Base-by-base conservation (phyloP, 2,888 invertebrate genomes). In the Augochlorella aurata region DNA sequence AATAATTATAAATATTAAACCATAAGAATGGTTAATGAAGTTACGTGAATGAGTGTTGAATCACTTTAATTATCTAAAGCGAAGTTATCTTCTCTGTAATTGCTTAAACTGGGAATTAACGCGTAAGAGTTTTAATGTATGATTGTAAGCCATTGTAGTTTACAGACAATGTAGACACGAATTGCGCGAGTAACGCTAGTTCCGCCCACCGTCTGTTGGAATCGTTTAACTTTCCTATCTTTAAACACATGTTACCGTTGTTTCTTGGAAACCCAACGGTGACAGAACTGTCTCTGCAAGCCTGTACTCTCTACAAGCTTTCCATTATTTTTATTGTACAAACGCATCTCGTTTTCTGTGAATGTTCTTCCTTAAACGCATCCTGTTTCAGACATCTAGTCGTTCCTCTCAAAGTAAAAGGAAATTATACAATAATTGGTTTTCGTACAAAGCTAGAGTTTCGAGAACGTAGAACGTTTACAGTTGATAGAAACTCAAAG, bases 151-250 rank as follows among this genome's bases (percentile, higher is more conserved):
- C 14, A 50, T 58, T 71, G 24, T 45, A 71, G 70, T 24, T 71
- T 58, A 21, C 5, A 24, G 24, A 45, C 71, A 54, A 47, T 18
- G 61, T n/a, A 47, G 61, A 54, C 45, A 44, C 18, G 29, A 54
- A 72, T 21, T 54, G 24, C 18, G 7, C n/a, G 71, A 61, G 18
- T 45, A 45, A 71, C 10, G 18, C 45, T 24, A 61, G 71, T 61
- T 45, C 38, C 24, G 38, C 24, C 21, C 54, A 71, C 16, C 45
- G 44, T 45, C 58, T 29, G 21, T 21, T 70, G 54, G n/a, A 45
- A 24, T 54, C 21, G 50, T 45, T 70, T 70, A 70, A 70, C 18
- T 44, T 24, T 44, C 52, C 50, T 71, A 71, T 24, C n/a, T 58
- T 54, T 45, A 45, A 58, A 54, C 70, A n/a, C 44, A 16, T 16